These are phyloP conservation scores for Xestia xanthographa DNA, from an alignment of 2,888 invertebrate species.

Conservation along the genomic window DNA sequence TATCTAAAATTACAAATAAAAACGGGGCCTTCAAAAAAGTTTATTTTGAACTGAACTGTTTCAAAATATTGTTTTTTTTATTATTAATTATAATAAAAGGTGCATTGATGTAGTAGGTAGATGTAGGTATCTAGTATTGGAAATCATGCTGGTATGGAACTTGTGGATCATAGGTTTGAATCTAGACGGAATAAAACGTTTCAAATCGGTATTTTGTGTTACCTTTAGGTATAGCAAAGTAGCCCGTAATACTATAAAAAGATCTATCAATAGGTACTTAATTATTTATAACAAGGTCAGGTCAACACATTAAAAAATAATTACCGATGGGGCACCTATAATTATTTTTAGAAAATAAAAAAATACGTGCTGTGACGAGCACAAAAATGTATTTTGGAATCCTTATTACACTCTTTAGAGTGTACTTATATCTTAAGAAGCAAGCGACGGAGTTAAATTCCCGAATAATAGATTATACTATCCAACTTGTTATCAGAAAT, in stretches of 20 bases:
- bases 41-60: neutral
- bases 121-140: neutral
- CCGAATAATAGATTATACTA: too few species aligned
- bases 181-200: neutral
- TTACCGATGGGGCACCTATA: too few species aligned
- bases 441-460: too few species aligned
- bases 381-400: neutral
- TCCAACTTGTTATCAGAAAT: neutral
- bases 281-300: too few species aligned
- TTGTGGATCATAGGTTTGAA: neutral
- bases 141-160: neutral
- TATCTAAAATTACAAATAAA: neutral
- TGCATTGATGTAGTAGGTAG: neutral
- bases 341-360: too few species aligned
- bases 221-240: neutral
- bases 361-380: neutral
- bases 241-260: neutral
- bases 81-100: neutral
- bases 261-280: too few species aligned
- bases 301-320: neutral
- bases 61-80: neutral
- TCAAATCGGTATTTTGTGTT: neutral
- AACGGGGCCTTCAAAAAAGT: neutral
- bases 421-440: too few species aligned
- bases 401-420: too few species aligned